These are phyloP conservation scores for Dysmachus trigonus DNA, from an alignment of 2,888 invertebrate species.

Conservation along the genomic window DNA sequence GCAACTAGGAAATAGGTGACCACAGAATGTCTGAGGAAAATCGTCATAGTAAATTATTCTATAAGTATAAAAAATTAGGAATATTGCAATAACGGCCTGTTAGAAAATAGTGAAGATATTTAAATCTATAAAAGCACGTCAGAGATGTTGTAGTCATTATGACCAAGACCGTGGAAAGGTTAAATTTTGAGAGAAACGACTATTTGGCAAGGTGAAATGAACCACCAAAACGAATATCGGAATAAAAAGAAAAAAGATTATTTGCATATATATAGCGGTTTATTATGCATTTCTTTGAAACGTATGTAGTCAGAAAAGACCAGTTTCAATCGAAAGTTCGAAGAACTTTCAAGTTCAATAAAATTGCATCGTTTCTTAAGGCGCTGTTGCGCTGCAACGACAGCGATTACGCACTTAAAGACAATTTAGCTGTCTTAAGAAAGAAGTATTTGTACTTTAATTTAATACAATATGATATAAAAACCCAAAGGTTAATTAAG, in stretches of 20 bases:
- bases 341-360: neutral
- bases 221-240: neutral
- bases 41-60: neutral
- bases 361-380: neutral
- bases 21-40: neutral
- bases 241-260: neutral
- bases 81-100: neutral
- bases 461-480: neutral
- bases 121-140: neutral
- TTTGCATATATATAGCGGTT: neutral
- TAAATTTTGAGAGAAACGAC: neutral
- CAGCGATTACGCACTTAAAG: neutral
- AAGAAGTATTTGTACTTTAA: neutral
- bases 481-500: neutral
- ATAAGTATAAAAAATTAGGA: neutral
- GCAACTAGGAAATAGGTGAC: neutral
- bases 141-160: neutral
- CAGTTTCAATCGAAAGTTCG: neutral
- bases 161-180: neutral
- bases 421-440: neutral
- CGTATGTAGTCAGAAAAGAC: neutral
- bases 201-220: neutral
- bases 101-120: neutral
- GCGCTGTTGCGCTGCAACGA: neutral
- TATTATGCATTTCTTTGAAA: neutral